Evolutionary conservation across 2,113 vertebrate genomes (phyloP), one percentile per base, ranked within the genome.

Genomic region (Calidris pygmaea): DNA sequence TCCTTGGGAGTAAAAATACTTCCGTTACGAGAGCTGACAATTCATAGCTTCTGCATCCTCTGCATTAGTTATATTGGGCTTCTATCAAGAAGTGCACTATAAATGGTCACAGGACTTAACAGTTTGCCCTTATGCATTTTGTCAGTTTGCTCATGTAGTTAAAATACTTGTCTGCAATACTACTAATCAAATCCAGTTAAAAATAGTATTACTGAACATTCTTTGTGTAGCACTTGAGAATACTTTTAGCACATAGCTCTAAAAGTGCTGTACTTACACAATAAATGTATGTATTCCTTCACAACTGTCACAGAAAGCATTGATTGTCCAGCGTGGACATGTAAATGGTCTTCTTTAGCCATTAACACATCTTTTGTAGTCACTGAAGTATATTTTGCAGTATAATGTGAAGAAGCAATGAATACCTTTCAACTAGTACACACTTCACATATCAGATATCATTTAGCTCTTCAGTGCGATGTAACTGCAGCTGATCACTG

Each of bases 41-140:
- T 95, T 97, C 75, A 47, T 65, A 60, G 94, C 89, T 91, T 94
- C 66, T 92, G 48, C 90, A 91, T 96, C 92, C 80, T 90, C 94
- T 96, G 75, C 53, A 43, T 93, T 92, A 93, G 96, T 81, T 95
- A 66, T 87, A 79, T 94, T 90, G 95, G 72, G 58, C 81, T 95
- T 97, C 84, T 96, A 52, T 97, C 68, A 94, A 94, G 94, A 80
- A 93, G 81, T 43, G 93, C 85, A 71, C 97, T 97, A 81, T 94
- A 95, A 87, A 95, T 91, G 95, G 89, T 94, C 84, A 95, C 62
- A 93, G 47, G 89, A 87, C 58, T 95, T 78, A 93, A 89, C 62
- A 96, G 94, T 87, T 96, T 77, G 56, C 68, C 70, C 58, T 87
- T 95, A 83, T 12, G 79, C 89, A 79, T 96, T 97, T 96, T 95